A percentile compares a stretch with the other conserved stretches of the same genome.
phyloP scores from a whole-genome alignment of 2,113 vertebrate genomes.

The Gobiocypris rarus region DNA sequence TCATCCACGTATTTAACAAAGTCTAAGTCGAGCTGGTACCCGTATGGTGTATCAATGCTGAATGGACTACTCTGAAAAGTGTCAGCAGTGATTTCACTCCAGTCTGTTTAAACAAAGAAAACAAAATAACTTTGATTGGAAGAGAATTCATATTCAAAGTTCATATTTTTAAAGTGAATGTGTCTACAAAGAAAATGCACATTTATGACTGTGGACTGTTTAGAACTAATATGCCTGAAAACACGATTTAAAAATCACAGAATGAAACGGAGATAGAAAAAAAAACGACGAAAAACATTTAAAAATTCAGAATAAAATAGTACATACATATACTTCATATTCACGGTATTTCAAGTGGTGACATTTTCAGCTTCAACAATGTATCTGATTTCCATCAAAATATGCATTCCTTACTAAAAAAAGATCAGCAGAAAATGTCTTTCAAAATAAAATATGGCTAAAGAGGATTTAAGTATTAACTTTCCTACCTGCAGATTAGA shows the following conservation, averaged over 20 bases:
- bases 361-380: not conserved
- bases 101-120: constrained; percentile 70
- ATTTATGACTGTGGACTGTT: not conserved
- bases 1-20: constrained; percentile 85
- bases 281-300: not conserved
- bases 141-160: not conserved
- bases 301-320: not conserved
- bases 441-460: not conserved
- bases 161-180: not conserved
- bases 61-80: constrained; percentile 72
- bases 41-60: constrained; percentile 82
- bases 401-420: constrained; percentile 17
- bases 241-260: not conserved
- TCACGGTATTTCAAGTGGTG: not conserved
- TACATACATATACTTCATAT: not conserved
- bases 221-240: not conserved
- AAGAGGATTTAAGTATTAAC: not conserved
- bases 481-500: constrained; percentile 31
- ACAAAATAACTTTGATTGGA: not conserved
- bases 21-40: constrained; percentile 83
- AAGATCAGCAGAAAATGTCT: not conserved
- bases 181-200: not conserved
- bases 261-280: not conserved
- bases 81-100: constrained; percentile 72
- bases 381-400: not conserved